These are phyloP conservation scores for Acanthurus tractus DNA, from an alignment of 2,797 vertebrate species.

Conservation along the genomic window DNA sequence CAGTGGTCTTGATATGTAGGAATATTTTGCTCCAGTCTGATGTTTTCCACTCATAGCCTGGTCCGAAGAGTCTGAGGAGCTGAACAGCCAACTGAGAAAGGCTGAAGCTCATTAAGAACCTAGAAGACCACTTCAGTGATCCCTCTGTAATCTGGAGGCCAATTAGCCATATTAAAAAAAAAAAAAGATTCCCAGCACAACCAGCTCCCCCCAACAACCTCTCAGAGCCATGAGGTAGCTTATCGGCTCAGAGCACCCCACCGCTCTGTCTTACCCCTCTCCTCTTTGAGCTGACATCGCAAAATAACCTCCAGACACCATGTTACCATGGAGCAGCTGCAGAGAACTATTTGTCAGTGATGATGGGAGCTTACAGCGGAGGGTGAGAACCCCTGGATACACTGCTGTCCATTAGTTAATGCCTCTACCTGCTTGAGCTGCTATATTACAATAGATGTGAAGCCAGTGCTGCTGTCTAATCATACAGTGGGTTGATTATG, in stretches of 20 bases:
- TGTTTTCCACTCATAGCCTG: conserved; percentile 28
- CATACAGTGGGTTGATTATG: conserved; percentile 50
- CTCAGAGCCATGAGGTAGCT: conserved; percentile 54
- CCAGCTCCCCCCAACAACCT: conserved; percentile 31
- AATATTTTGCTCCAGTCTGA: conserved; percentile 27
- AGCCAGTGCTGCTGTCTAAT: conserved; percentile 45
- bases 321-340: conserved; percentile 35
- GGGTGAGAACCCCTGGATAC: conserved; percentile 26
- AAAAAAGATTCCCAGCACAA: conserved; percentile 42
- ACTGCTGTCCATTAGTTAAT: conserved; percentile 28
- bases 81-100: conserved; percentile 28
- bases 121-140: conserved; percentile 65
- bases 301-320: conserved; percentile 39
- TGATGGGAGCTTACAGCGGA: conserved; percentile 43
- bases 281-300: conserved; percentile 45
- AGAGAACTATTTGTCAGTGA: conserved; percentile 56
- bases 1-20: conserved; percentile 16
- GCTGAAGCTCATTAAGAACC: conserved; percentile 79
- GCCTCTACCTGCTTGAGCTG: conserved; percentile 38
- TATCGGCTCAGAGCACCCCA: conserved; percentile 59
- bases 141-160: conserved; percentile 78
- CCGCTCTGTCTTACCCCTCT: conserved; percentile 12
- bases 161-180: conserved; percentile 78
- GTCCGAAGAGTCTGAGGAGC: conserved; percentile 29
- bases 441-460: conserved; percentile 27